Percentiles rank a stretch among this genome's conserved stretches.
Evolutionary conservation across 2,797 vertebrate species (phyloP).

Genomic region (Adrianichthys oophorus): DNA sequence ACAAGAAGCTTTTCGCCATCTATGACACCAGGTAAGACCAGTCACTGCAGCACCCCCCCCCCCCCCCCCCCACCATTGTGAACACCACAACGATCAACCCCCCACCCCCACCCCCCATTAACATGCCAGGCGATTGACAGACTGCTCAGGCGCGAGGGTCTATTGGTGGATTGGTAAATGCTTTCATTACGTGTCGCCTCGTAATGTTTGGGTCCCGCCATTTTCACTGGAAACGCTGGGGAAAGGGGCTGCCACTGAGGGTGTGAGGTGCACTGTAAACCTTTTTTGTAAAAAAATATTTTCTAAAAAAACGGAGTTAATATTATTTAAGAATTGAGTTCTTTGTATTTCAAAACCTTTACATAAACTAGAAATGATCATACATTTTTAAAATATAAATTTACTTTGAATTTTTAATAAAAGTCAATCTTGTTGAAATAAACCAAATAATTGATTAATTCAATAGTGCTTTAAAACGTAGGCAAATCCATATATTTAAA

Average conservation of each 20-base stretch:
- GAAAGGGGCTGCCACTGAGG: slow-evolving; percentile 56
- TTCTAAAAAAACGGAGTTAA: too few relatives aligned
- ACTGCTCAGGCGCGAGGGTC: slow-evolving; percentile 34
- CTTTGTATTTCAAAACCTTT: too few relatives aligned
- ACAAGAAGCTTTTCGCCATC: slow-evolving; percentile 92
- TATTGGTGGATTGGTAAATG: slow-evolving; percentile 39
- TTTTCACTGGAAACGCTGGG: slow-evolving; percentile 52
- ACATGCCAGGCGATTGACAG: slow-evolving; percentile 17
- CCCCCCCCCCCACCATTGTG: background rate
- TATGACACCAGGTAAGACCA: slow-evolving; percentile 90
- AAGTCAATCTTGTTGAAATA: too few relatives aligned
- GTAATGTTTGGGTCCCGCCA: slow-evolving; percentile 53
- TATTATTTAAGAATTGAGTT: too few relatives aligned
- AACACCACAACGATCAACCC: too few relatives aligned
- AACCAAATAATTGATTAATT: too few relatives aligned
- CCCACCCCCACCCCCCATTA: too few relatives aligned
- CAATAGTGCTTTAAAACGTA: too few relatives aligned
- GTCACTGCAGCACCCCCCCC: slow-evolving; percentile 3
- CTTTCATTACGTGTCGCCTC: slow-evolving; percentile 11
- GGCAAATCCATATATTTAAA: too few relatives aligned
- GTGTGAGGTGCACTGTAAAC: slow-evolving; percentile 63
- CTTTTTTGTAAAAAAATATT: slow-evolving; percentile 6
- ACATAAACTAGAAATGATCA: too few relatives aligned
- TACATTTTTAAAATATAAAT: too few relatives aligned
- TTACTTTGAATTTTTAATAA: too few relatives aligned